Evolutionary conservation across 2,113 vertebrate genomes (phyloP), one percentile per base, ranked within the genome.

Genomic region (Neoarius graeffei): DNA sequence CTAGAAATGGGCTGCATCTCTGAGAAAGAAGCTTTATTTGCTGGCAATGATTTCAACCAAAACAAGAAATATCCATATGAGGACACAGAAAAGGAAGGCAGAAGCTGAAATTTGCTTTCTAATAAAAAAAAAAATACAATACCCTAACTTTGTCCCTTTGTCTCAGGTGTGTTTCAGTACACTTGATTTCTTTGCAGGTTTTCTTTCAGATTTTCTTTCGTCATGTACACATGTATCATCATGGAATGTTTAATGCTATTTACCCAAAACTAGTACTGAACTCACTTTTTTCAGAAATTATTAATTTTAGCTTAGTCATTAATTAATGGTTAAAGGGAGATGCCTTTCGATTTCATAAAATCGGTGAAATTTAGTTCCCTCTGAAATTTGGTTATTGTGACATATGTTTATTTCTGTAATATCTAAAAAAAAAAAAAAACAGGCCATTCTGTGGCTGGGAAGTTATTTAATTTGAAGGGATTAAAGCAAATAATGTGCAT

Each of bases 61-160:
- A 93, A 93, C 90, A 81, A 60, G 91, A 93, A 92, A 91, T 94
- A 93, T 93, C 93, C 92, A 86, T 88, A 92, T 94, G 91, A 92
- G 90, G 92, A 90, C 54, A 27, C 13, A 35, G 42, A 81, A 84
- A 83, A 76, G 42, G 17, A 19, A 89, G n/a, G 48, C 83, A 85
- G 30, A 81, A 69, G n/a, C 23, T 69, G 11, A 20, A 56, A 64
- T 81, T 73, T 19, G 60, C 80, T 90, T 88, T 86, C 71, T 80
- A 35, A 85, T 80, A 54, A 88, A 84, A 35, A 85, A 73, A 54
- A 88, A 84, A 88, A 73, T 52, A 64, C 23, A 66, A 35, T 30
- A 76, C 10, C 30, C n/a, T 64, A 30, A 48, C 64, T 84, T 71
- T 84, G 50, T 56, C 20, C 35, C 35, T 76, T 73, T 69, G 83